Evolutionary conservation across 2,888 invertebrate species (phyloP), one percentile per base, ranked within the genome.

Genomic region (Trissolcus brochymenae): DNA sequence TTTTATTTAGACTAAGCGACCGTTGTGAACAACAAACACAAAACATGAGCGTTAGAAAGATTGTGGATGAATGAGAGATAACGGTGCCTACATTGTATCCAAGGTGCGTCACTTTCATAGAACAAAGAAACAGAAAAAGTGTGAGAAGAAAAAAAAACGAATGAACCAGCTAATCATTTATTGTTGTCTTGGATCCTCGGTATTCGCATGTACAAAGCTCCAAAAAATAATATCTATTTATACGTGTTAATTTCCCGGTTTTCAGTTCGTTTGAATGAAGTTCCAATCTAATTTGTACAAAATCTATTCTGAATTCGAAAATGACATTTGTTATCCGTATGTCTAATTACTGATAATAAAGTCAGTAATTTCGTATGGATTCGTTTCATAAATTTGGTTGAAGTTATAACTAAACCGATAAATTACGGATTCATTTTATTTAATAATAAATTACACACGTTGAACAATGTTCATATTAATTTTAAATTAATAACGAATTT

Each of bases 1-100:
- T 83, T 83, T 87, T 84, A 87, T 82, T 82, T 87, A 88, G 84
- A 81, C 71, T 88, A 88, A 87, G 87, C 74, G 80, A 83, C 81
- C 79, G 84, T 85, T 87, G 82, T 87, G 87, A 68, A 62, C 67
- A 87, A 84, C 77, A 80, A 87, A 51, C 2, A 19, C 7, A 46
- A 46, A 13, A 51, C 16, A 1, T 51, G 17, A 51, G 9, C 25
- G 25, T 25, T 25, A 80, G 84, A 51, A 19, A 51, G 17, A 54
- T 25, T 65, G 78, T 65, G 80, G 54, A 64, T 79, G 82, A 78
- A 74, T 80, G 82, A 83, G 79, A 80, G 81, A 81, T 80, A 79
- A 82, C 80, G 82, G 83, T 86, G 85, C 85, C 85, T 85, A 84
- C 84, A 84, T 82, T 76, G 84, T 81, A 82, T 80, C 73, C 81